Conservation (phyloP, 2,888 invertebrate species). For the Pheosia gnoma region DNA sequence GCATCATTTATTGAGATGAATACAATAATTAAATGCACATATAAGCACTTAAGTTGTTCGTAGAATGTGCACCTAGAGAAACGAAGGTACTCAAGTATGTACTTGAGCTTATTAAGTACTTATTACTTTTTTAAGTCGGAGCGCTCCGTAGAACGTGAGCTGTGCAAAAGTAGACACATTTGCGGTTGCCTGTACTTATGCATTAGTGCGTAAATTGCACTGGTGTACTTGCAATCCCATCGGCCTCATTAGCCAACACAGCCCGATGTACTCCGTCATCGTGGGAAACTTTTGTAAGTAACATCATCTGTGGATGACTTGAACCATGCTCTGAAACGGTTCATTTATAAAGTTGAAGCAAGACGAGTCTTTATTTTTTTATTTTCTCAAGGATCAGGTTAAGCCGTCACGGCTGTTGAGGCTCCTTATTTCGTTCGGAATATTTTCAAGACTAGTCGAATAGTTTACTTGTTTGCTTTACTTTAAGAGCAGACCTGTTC, state of each 20-base stretch:
- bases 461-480: constrained; percentile 48
- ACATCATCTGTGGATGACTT: constrained; percentile 51
- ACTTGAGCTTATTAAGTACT: no score
- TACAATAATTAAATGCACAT: not conserved
- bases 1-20: not conserved
- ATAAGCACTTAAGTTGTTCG: not conserved
- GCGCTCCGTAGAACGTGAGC: constrained; percentile 24
- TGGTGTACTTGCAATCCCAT: constrained; percentile 66
- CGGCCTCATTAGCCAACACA: constrained; percentile 69
- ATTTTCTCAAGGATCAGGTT: constrained; percentile 45
- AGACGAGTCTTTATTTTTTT: constrained; percentile 35
- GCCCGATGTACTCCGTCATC: constrained; percentile 51
- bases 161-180: constrained; percentile 61
- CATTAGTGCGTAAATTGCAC: constrained; percentile 74
- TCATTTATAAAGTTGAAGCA: constrained; percentile 39
- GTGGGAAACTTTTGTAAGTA: constrained; percentile 68
- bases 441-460: constrained; percentile 49
- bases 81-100: no score
- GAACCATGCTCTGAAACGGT: constrained; percentile 39
- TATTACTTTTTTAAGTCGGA: no score
- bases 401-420: constrained; percentile 50
- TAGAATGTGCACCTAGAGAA: not conserved
- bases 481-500: constrained; percentile 38
- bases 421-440: constrained; percentile 42
- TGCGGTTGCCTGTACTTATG: constrained; percentile 64